Percentiles rank a stretch among this genome's conserved stretches.
Conservation (phyloP, 2,888 invertebrate species). For the Pheosia gnoma region DNA sequence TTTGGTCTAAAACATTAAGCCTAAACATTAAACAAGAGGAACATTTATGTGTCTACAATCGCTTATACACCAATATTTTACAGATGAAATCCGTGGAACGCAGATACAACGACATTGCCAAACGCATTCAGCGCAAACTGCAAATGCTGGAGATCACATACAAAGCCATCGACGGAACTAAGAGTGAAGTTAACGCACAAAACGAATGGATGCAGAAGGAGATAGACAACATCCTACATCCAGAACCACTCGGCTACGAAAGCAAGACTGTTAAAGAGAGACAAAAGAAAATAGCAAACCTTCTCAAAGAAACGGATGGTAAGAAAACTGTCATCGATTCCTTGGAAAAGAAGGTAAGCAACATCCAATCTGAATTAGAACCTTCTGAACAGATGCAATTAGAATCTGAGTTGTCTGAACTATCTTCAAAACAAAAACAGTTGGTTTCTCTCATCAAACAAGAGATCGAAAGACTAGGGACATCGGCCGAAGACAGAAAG, state of each 20-base stretch:
- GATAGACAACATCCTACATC: conserved; percentile 86
- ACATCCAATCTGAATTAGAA: conserved; percentile 93
- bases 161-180: conserved; percentile 92
- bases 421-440: conserved; percentile 90
- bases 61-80: conserved; percentile 14
- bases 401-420: conserved; percentile 88
- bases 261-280: conserved; percentile 90
- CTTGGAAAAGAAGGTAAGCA: conserved; percentile 91
- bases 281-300: conserved; percentile 87
- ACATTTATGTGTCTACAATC: too few relatives aligned
- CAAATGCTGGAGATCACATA: conserved; percentile 93
- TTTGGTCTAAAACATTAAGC: too few relatives aligned
- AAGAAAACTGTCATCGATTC: conserved; percentile 93
- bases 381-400: conserved; percentile 92
- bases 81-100: conserved; percentile 92
- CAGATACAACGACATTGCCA: conserved; percentile 92
- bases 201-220: conserved; percentile 92
- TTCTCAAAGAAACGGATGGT: conserved; percentile 93
- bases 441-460: conserved; percentile 88
- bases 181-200: conserved; percentile 90
- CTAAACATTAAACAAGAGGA: too few relatives aligned
- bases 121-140: conserved; percentile 92
- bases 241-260: conserved; percentile 89
- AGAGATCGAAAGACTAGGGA: conserved; percentile 88
- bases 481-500: conserved; percentile 88